Evolutionary conservation across 2,888 invertebrate genomes (phyloP), one percentile per base, ranked within the genome.

Genomic region (Hoplodrina ambigua): DNA sequence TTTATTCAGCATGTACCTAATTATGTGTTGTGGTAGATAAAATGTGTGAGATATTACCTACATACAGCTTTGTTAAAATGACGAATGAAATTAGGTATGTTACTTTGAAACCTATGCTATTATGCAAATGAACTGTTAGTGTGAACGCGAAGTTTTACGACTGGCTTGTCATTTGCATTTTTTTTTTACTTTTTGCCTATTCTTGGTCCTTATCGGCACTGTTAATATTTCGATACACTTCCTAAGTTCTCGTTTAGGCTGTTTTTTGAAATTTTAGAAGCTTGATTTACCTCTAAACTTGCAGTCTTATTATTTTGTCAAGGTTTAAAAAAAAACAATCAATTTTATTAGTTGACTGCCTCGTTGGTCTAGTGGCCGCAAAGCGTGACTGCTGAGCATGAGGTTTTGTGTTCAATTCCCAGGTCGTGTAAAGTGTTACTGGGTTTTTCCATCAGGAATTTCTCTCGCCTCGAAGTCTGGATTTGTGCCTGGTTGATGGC

Each of bases 21-120:
- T 44, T 44, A 44, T 41, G 61, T 82, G 67, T 82, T 78, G 80
- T 78, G n/a, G 69, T 82, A 81, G 75, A 65, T 57, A 70, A 52
- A 50, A 41, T 71, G 60, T 67, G 71, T 78, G 66, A 80, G 25
- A 69, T 55, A 52, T 55, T 55, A 11, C 17, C 4, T 46, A 55
- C 7, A 30, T 33, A 20, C n/a, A 53, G 77, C 49, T 62, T 58
- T 54, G 1, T 52, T 11, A 37, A 44, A 60, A 50, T 44, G 11
- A 52, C 0, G 0, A 53, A 41, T 37, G 17, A 33, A 49, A 50
- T 33, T 54, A 55, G 30, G 55, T 33, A 19, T 50, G 56, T 61
- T 46, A 46, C 37, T 69, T 52, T 50, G 4, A 44, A 11, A 41
- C 41, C 7, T 64, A 30, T 0, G 13, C 50, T 4, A 25, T 20